Conservation (phyloP, 37 sponge, comb jelly and placozoan genomes). For the Chondrosia reniformis region DNA sequence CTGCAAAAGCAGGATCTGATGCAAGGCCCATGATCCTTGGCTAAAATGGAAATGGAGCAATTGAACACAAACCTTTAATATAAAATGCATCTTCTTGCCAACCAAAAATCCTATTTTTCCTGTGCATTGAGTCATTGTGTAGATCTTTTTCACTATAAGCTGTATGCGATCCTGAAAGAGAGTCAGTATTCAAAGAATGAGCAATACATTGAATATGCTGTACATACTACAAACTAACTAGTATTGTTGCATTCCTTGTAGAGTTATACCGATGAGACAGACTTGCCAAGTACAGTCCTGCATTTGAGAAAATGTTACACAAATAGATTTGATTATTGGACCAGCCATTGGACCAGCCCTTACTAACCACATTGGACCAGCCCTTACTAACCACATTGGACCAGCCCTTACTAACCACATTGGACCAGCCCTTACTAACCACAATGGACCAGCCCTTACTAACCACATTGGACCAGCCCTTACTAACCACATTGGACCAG, state of each 20-base stretch:
- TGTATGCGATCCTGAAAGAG: not conserved
- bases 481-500: no score
- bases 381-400: no score
- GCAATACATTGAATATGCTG: not conserved
- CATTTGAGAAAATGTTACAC: no score
- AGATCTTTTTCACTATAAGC: not conserved
- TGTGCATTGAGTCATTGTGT: conserved; percentile 14
- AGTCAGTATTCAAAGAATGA: no score
- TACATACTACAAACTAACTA: conserved; percentile 22
- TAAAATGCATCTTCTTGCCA: not conserved
- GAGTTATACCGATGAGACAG: conserved; percentile 39
- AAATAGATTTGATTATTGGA: no score
- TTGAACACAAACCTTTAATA: not conserved
- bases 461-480: no score
- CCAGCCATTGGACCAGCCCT: no score
- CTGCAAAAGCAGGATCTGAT: conserved; percentile 32
- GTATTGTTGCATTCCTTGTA: conserved; percentile 11
- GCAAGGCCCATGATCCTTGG: conserved; percentile 40
- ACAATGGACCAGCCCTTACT: no score
- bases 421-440: no score
- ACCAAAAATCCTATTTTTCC: conserved; percentile 14
- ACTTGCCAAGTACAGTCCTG: conserved; percentile 53
- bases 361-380: no score
- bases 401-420: no score
- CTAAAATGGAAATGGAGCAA: not conserved